A percentile compares a stretch with the other conserved stretches of the same genome.
Evolutionary conservation across 2,888 invertebrate species (phyloP).

Genomic region (Poecilobothrus nobilitatus): DNA sequence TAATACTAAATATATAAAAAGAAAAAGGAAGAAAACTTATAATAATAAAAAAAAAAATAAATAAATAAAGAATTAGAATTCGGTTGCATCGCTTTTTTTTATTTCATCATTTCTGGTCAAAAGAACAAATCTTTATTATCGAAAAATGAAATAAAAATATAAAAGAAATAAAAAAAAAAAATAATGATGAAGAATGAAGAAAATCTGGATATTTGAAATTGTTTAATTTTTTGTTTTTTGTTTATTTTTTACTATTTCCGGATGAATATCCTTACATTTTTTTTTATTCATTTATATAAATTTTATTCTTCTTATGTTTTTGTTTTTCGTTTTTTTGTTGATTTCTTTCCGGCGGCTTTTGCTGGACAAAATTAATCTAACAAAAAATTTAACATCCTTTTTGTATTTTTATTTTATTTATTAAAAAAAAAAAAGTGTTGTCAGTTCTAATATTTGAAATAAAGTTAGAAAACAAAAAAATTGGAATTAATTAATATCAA

Average conservation of each 20-base stretch:
- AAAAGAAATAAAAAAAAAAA: too few relatives aligned
- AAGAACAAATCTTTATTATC: background rate
- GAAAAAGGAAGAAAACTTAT: background rate
- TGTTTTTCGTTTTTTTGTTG: too few relatives aligned
- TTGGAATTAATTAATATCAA: too few relatives aligned
- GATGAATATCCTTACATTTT: conserved; percentile 1
- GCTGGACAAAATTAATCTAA: background rate
- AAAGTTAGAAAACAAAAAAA: too few relatives aligned
- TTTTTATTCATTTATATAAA: background rate
- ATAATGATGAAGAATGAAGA: background rate
- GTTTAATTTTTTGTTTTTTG: too few relatives aligned
- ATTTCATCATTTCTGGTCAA: background rate
- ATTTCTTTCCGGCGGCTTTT: background rate
- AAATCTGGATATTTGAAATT: too few relatives aligned
- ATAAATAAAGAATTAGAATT: conserved; percentile 6
- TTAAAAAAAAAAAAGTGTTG: too few relatives aligned
- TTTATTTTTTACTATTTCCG: background rate
- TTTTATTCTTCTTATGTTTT: too few relatives aligned
- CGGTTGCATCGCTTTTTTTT: background rate
- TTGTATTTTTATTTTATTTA: too few relatives aligned
- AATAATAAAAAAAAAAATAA: background rate
- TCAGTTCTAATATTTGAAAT: too few relatives aligned
- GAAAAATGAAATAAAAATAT: too few relatives aligned
- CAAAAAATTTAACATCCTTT: background rate
- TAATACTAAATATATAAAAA: background rate